phyloP scores from a whole-genome alignment of 2,888 invertebrate species.

The Chymomyza caudatula region DNA sequence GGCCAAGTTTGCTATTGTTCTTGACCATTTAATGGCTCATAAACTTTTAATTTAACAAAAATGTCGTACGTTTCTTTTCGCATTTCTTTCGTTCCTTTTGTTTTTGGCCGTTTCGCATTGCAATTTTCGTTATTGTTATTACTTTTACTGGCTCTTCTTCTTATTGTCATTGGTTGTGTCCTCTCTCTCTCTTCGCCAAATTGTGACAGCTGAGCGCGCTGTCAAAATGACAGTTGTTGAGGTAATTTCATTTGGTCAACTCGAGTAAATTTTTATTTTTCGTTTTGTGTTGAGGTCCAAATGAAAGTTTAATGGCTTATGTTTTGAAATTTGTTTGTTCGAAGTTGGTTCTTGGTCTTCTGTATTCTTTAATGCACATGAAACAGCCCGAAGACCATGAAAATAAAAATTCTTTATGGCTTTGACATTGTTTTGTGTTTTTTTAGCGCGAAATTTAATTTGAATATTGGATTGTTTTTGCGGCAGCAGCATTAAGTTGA shows the following conservation, averaged over 20 bases:
- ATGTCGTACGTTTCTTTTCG: slow-evolving; percentile 43
- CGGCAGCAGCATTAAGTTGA: neutral
- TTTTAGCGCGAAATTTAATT: neutral
- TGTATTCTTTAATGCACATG: neutral
- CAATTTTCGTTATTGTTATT: slow-evolving; percentile 14
- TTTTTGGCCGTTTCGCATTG: slow-evolving; percentile 31
- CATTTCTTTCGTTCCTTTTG: slow-evolving; percentile 32
- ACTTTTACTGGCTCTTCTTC: neutral
- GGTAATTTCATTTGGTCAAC: slow-evolving; percentile 40
- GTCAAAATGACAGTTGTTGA: slow-evolving; percentile 60
- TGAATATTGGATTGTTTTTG: neutral
- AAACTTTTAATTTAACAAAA: slow-evolving; percentile 72
- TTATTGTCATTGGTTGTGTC: too few species aligned
- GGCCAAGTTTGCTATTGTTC: slow-evolving; percentile 60
- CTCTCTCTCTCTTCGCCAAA: slow-evolving; percentile 1
- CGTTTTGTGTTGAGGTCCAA: slow-evolving; percentile 7
- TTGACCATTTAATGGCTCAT: slow-evolving; percentile 69
- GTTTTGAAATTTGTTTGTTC: neutral
- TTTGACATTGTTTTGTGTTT: neutral
- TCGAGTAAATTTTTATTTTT: neutral
- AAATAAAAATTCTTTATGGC: neutral
- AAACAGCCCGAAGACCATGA: neutral
- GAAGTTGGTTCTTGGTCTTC: neutral
- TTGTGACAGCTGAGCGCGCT: slow-evolving; percentile 46
- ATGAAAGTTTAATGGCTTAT: slow-evolving; percentile 4